Evolutionary conservation across 1,140 invertebrate species (phyloP), one percentile per base, ranked within the genome.

Genomic region (Drosophila navojoa): DNA sequence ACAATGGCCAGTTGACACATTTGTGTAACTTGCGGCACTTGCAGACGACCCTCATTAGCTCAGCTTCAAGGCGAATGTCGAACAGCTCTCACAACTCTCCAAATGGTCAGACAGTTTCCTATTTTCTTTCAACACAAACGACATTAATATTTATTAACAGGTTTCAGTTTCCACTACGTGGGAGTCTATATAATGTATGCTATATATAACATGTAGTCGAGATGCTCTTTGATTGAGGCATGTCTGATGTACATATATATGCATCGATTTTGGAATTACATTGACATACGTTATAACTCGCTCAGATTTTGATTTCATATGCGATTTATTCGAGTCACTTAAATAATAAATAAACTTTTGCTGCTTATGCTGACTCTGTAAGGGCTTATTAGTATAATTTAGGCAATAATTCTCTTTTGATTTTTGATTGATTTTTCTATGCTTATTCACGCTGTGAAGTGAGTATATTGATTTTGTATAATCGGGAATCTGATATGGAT

Each of bases 71-170:
- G 55, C 55, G 50, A 42, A 42, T 29, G 42, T 68, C 19, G 64
- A 54, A 50, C 27, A 35, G 13, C 10, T 11, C 42, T 16, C 42
- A 9, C 16, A 15, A 45, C 6, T 16, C 15, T 45, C 9, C 9
- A 45, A 45, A 15, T 50, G 35, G 29, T 62, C 35, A 76, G 70
- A 19, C 15, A 16, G 16, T 45, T 45, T 45, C 15, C 42, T 10
- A 16, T 16, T 45, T 45, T 45, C 42, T 15, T 16, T 45, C 55
- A 54, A 15, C 57, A 60, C 69, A 77, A 74, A 89, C 58, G 63
- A 72, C 62, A 71, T 71, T 67, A 81, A 79, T 79, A 81, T 89
- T 89, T 89, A 79, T 87, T 73, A 64, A 59, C 55, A 53, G n/a
- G 32, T 27, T 50, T 60, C 50, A 45, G 66, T 13, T 57, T 38